Percentiles rank a stretch among this genome's conserved stretches.
Conservation (phyloP, 2,113 vertebrate species). For the Engystomops pustulosus region DNA sequence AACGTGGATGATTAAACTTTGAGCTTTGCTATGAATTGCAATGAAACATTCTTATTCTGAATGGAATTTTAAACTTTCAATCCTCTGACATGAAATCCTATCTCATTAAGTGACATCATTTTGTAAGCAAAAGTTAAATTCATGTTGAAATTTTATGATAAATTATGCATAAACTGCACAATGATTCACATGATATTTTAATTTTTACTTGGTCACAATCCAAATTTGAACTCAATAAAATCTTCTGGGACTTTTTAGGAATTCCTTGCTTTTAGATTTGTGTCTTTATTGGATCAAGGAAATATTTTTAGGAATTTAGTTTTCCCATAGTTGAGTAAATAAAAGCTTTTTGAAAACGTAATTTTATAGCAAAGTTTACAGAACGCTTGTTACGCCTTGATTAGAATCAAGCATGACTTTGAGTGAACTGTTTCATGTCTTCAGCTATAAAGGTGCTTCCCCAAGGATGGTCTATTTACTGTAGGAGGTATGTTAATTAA, state of each 20-base stretch:
- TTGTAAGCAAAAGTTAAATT: too few relatives aligned
- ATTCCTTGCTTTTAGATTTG: neutral
- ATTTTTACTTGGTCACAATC: neutral
- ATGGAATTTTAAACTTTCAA: too few relatives aligned
- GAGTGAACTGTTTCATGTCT: conserved; percentile 5
- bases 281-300: neutral
- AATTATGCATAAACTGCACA: too few relatives aligned
- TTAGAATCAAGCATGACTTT: neutral
- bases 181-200: too few relatives aligned
- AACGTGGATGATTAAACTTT: too few relatives aligned
- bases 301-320: neutral
- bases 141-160: too few relatives aligned
- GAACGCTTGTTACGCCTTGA: neutral
- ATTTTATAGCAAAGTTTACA: neutral
- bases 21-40: too few relatives aligned
- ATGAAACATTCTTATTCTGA: too few relatives aligned
- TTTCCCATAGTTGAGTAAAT: neutral
- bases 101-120: too few relatives aligned
- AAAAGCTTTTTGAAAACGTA: neutral
- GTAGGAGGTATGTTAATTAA: conserved; percentile 8
- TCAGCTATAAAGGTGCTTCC: conserved; percentile 1
- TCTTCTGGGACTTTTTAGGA: neutral
- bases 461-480: neutral
- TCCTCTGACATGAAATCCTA: too few relatives aligned
- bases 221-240: neutral